phyloP scores from a whole-genome alignment of 2,113 vertebrate species.

The Sander lucioperca region DNA sequence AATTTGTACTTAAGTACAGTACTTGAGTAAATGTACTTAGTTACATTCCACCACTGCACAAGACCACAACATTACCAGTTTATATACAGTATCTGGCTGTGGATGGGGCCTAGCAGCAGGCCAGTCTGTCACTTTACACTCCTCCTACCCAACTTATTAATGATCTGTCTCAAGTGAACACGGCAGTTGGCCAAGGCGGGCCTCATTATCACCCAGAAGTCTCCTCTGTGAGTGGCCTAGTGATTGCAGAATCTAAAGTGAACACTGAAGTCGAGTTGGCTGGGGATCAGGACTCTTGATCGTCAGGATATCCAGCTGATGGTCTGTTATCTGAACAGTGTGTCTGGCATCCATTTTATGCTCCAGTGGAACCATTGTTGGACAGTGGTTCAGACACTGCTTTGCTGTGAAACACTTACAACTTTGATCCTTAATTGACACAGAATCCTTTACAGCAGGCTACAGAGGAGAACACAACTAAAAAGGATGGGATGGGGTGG shows the following conservation, averaged over 20 bases:
- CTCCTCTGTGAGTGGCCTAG: conserved; percentile 25
- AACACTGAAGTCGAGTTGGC: conserved; percentile 41
- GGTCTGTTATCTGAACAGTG: conserved; percentile 65
- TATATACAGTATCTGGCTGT: not conserved
- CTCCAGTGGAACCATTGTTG: conserved; percentile 57
- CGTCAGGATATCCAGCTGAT: conserved; percentile 63
- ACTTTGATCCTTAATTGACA: conserved; percentile 68
- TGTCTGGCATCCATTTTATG: conserved; percentile 60
- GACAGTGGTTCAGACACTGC: conserved; percentile 54
- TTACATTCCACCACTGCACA: not conserved
- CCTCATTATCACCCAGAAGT: conserved; percentile 38
- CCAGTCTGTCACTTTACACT: not conserved
- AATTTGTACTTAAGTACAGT: no score
- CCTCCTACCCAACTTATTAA: not conserved
- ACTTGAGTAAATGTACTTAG: no score
- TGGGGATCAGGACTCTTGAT: conserved; percentile 50
- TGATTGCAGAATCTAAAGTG: conserved; percentile 40
- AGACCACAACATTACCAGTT: not conserved
- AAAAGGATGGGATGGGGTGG: not conserved
- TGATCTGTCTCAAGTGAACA: conserved; percentile 32
- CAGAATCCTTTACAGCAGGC: conserved; percentile 43
- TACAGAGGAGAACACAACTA: conserved; percentile 30
- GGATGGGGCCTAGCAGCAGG: not conserved
- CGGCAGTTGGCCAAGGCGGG: conserved; percentile 17
- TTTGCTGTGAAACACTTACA: conserved; percentile 60